Conservation (phyloP, 2,113 vertebrate species). For the Tragelaphus scriptus region DNA sequence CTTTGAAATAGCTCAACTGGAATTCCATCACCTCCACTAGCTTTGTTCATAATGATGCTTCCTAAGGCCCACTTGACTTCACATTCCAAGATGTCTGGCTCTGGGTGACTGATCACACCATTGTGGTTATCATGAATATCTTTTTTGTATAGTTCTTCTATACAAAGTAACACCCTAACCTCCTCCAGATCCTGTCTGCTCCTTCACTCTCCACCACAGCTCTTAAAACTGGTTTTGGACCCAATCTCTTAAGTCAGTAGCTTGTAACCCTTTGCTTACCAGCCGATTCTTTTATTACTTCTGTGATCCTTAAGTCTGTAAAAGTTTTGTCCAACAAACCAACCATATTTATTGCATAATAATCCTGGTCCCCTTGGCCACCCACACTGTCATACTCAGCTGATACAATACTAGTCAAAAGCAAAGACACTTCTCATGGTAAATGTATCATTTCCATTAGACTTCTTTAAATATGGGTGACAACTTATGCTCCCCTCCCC, state of each 20-base stretch:
- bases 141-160: not conserved
- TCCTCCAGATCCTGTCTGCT: not conserved
- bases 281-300: not conserved
- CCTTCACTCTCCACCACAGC: not conserved
- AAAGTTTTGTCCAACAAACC: not conserved
- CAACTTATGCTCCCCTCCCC: not conserved
- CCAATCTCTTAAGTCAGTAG: not conserved
- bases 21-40: not conserved
- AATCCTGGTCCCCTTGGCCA: not conserved
- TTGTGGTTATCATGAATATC: not conserved
- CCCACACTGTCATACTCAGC: not conserved
- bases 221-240: not conserved
- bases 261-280: not conserved
- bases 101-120: not conserved
- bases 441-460: not conserved
- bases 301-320: not conserved
- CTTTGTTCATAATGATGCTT: not conserved
- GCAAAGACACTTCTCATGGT: conserved; percentile 7
- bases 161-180: not conserved
- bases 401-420: not conserved
- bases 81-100: not conserved
- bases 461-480: not conserved
- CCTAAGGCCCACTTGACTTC: not conserved
- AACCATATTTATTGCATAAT: conserved; percentile 1
- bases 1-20: not conserved